Evolutionary conservation across 2,113 vertebrate species (phyloP).

Genomic region (Telmatochromis sp.): DNA sequence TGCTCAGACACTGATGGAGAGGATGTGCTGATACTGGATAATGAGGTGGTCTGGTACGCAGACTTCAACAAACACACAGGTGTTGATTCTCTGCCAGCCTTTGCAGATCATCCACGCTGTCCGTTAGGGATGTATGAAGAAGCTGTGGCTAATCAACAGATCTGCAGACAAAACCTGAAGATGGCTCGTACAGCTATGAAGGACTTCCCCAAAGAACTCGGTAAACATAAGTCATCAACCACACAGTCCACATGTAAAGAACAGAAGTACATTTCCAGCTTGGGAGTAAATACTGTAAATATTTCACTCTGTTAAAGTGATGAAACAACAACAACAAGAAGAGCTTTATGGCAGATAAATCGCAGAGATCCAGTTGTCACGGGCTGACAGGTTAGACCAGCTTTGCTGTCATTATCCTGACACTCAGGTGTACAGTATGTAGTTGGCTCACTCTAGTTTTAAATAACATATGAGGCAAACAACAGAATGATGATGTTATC

Average conservation of each 20-base stretch:
- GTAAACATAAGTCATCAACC: neutral
- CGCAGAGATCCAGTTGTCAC: rapidly evolving
- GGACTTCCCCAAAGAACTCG: neutral
- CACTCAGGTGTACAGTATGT: neutral
- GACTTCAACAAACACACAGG: rapidly evolving
- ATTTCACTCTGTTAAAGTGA: rapidly evolving
- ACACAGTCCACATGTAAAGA: neutral
- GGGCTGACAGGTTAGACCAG: neutral
- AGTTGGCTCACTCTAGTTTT: neutral
- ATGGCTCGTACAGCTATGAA: neutral
- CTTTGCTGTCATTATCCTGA: neutral
- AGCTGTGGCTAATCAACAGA: neutral
- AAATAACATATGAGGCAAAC: rapidly evolving
- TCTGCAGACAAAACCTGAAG: neutral
- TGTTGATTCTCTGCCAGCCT: neutral
- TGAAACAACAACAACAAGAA: rapidly evolving
- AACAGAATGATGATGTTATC: neutral
- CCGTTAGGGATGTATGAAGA: rapidly evolving
- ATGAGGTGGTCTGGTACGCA: neutral
- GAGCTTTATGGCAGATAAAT: neutral
- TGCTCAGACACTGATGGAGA: neutral
- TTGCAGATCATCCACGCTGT: neutral
- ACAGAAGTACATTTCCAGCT: neutral
- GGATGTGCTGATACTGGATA: neutral
- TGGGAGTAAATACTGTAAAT: neutral